Evolutionary conservation across 2,113 vertebrate genomes (phyloP), one percentile per base, ranked within the genome.

Genomic region (Ammospiza nelsoni): DNA sequence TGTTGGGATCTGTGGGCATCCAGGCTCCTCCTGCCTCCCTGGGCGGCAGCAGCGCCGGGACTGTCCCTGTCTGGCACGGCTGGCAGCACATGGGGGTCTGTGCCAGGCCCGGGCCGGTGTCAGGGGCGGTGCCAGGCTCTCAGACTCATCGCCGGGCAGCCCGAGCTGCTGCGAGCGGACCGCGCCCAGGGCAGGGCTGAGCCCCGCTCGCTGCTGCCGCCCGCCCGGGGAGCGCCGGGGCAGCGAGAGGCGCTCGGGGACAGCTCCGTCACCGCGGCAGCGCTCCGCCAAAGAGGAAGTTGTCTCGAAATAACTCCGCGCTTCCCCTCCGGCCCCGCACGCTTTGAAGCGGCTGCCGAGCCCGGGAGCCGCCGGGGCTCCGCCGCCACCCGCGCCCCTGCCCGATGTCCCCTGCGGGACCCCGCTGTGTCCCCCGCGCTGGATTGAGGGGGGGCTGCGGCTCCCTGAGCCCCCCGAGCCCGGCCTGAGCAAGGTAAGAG

Each of bases 1-100:
- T 85, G 73, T 82, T 49, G 72, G 5, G 41, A 62, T 55, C 67
- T 24, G 67, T 11, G 82, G 55, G 72, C 76, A n/a, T 18, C 48
- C 66, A 5, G 51, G 69, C 76, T 3, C 63, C 4, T 14, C 1
- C 7, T 27, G 63, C 28, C 63, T 17, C 13, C 3, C 63, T 4
- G 87, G 21, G 58, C 66, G 24, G 67, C 18, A 0, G 73, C 74
- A 12, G 90, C 12, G 2, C 43, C 0, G 58, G 58, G n/a, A 27
- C 2, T 39, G 51, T 22, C 63, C 52, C 4, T 0, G 14, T 0
- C 1, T 0, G 3, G 59, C 59, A 9, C 3, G 55, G 33, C 7
- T 4, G 6, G 39, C 2, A 9, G 21, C 33, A 2, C 2, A 1
- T 33, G 3, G 0, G 58, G 43, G 89, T 27, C 75, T 2, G 57